Base-by-base conservation (phyloP, 1,140 invertebrate species). In the Myzus persicae region DNA sequence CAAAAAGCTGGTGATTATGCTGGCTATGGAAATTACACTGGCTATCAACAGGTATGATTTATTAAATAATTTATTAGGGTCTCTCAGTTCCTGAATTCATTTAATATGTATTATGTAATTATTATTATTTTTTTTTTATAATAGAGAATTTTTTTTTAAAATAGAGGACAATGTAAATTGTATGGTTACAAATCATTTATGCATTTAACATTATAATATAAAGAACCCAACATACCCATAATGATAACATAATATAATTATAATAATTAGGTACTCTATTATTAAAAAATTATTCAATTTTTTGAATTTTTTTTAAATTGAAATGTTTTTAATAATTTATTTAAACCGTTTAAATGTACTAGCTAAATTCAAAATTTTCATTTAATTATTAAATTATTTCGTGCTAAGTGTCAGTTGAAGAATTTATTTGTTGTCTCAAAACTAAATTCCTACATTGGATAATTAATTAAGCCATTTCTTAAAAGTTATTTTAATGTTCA, bases 1-100 rank as follows among this genome's bases (percentile, higher is more conserved):
- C 94, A 96, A 95, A 95, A 95, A 93, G 90, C 94, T 54, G 95
- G 94, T 94, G 96, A 96, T 85, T 96, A 96, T 93, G 95, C 95
- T 89, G 95, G 95, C n/a, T 96, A 96, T 94, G 95, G 95, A 93
- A 96, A 95, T 94, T 96, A 96, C 93, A 95, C 95, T 93, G 95
- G 95, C 94, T 96, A 96, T 94, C 95, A 95, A 94, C 96, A 96
- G 94, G 95, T 95, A 94, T 93, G 59, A 87, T 11, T 90, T 67
- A 26, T 90, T 90, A 6, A 90, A 90, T 90, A 31, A 67, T 90
- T 67, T 40, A 42, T 40, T 38, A 81, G 76, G 40, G n/a, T 42
- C 6, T 91, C 44, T 42, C 84, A 93, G 54, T 54, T 93, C 26
- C 76, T 89, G 54, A 40, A 90, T 90, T 42, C 8, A 90, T 40